Conservation (phyloP, 1,140 invertebrate species). For the Temnothorax longispinosus region DNA sequence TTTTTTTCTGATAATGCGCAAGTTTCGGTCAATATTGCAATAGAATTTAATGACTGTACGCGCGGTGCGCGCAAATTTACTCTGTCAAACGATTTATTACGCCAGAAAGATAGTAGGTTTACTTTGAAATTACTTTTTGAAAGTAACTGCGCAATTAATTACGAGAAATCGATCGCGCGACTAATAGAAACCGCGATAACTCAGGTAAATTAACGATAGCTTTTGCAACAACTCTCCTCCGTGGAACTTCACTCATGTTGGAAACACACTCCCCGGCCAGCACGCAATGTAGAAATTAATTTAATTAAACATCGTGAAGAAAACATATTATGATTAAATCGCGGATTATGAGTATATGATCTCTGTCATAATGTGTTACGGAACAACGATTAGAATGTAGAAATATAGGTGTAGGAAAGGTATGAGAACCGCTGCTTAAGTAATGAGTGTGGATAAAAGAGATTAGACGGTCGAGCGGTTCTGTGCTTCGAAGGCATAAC, state of each 20-base stretch:
- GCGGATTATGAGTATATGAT: neutral
- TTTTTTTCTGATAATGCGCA: slow-evolving; percentile 24
- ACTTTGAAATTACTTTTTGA: slow-evolving; percentile 49
- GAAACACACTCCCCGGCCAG: neutral
- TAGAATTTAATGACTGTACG: slow-evolving; percentile 26
- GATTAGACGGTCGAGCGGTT: slow-evolving; percentile 79
- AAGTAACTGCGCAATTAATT: slow-evolving; percentile 51
- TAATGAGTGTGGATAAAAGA: slow-evolving; percentile 81
- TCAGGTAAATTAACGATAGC: slow-evolving; percentile 47
- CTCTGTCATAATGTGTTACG: neutral
- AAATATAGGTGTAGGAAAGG: neutral
- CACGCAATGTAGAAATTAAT: slow-evolving; percentile 52
- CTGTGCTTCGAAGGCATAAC: slow-evolving; percentile 72
- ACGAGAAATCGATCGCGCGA: slow-evolving; percentile 40
- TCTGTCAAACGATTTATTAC: slow-evolving; percentile 48
- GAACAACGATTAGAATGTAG: neutral
- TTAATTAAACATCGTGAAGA: slow-evolving; percentile 38
- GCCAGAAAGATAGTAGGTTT: slow-evolving; percentile 33
- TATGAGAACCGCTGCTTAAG: slow-evolving; percentile 76
- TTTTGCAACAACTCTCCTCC: slow-evolving; percentile 41
- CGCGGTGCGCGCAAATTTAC: slow-evolving; percentile 19
- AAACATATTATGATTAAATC: slow-evolving; percentile 25
- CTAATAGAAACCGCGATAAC: slow-evolving; percentile 34
- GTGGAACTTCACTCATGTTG: neutral
- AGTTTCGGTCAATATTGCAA: slow-evolving; percentile 9